Evolutionary conservation across 2,888 invertebrate genomes (phyloP).

Genomic region (Doris montereyensis): DNA sequence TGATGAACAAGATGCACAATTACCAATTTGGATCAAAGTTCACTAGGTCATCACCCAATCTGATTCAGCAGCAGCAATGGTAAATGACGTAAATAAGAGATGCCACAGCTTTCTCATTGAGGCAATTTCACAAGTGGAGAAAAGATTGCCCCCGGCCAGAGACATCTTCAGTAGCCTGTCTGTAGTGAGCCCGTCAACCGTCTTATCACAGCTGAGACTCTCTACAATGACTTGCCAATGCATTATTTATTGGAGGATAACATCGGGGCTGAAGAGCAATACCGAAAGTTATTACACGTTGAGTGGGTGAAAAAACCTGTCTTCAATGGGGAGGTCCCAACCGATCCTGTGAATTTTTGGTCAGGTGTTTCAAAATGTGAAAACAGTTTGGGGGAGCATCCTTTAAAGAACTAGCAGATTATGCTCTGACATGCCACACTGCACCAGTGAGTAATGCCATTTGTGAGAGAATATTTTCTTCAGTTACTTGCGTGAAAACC

Average conservation of each 20-base stretch:
- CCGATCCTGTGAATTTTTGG: conserved; percentile 1
- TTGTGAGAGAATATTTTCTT: neutral
- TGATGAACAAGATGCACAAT: neutral
- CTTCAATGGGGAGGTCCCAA: neutral
- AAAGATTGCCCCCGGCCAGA: neutral
- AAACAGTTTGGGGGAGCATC: neutral
- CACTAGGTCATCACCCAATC: neutral
- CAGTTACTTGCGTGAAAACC: neutral
- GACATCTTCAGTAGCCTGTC: neutral
- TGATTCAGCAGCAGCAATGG: no score
- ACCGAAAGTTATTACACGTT: neutral
- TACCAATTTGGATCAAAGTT: no score
- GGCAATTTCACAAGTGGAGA: neutral
- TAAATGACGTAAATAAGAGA: conserved; percentile 1
- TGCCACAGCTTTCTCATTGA: neutral
- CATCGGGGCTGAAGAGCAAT: conserved; percentile 3
- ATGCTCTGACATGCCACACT: neutral
- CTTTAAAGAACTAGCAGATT: neutral
- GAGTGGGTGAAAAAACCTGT: neutral
- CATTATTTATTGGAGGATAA: neutral
- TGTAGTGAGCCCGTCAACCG: neutral
- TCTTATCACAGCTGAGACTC: neutral
- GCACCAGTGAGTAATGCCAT: neutral
- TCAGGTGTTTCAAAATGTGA: neutral
- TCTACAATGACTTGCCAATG: conserved; percentile 10